Conservation (phyloP, 1,140 invertebrate species). For the Alviniconcha marisindica region DNA sequence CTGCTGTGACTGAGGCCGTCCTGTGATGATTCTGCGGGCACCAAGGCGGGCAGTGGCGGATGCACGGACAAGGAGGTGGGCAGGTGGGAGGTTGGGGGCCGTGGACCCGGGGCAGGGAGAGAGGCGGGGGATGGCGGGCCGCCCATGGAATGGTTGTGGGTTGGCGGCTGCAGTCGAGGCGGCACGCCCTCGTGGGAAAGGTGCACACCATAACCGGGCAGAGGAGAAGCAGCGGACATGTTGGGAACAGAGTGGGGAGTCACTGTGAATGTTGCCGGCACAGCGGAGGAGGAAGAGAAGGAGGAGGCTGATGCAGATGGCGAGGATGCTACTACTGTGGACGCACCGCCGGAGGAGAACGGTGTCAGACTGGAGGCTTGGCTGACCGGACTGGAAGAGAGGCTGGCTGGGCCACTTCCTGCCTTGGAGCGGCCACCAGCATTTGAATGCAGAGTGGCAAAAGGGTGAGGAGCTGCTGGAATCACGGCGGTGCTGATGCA, state of each 20-base stretch:
- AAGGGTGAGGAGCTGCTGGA: conserved; percentile 11
- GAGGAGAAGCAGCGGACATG: conserved; percentile 12
- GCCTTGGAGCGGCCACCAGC: not conserved
- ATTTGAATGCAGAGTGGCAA: not conserved
- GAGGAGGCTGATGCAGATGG: not conserved
- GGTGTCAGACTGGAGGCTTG: not conserved
- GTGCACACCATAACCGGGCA: not conserved
- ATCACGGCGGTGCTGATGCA: conserved; percentile 21
- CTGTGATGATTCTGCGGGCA: not conserved
- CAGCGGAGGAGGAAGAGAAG: not conserved
- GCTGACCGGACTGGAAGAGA: not conserved
- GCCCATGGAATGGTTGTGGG: not conserved
- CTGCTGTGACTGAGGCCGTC: not conserved
- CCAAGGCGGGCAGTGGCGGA: not conserved
- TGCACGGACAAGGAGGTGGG: too few species aligned
- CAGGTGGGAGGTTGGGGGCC: not conserved
- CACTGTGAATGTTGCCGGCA: not conserved
- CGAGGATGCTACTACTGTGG: not conserved
- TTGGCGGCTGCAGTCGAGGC: not conserved
- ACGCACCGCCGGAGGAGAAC: not conserved
- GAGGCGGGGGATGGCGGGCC: not conserved
- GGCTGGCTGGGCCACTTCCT: not conserved
- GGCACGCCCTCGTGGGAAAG: not conserved
- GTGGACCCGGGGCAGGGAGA: not conserved
- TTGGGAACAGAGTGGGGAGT: not conserved